Percentiles rank a stretch among this genome's conserved stretches.
These are phyloP conservation scores for Verasper variegatus DNA, from an alignment of 2,113 vertebrate species.

Conservation along the genomic window DNA sequence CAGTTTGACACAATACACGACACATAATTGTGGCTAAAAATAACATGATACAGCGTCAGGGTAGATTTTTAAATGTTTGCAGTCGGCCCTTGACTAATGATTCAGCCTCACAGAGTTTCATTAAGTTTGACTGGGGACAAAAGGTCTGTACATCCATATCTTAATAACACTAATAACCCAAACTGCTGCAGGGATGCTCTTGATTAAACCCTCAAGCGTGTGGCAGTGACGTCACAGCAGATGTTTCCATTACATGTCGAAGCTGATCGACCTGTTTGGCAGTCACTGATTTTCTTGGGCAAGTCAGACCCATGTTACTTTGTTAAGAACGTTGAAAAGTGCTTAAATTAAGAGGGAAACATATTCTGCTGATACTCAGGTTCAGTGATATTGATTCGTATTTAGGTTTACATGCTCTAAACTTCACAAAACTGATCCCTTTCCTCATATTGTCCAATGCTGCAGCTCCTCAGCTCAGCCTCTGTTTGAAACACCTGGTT, in stretches of 20 bases:
- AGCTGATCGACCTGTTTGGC: not conserved
- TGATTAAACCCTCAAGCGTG: not conserved
- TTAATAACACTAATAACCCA: not conserved
- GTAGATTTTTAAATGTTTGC: not conserved
- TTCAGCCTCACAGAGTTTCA: no score
- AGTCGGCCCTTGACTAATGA: no score
- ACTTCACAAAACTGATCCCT: no score
- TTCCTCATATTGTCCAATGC: no score
- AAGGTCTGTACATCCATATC: not conserved
- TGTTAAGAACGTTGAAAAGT: not conserved
- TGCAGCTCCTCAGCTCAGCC: no score
- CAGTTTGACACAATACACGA: conserved; percentile 27
- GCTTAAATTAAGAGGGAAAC: no score
- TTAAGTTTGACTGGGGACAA: no score
- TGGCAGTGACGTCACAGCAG: not conserved
- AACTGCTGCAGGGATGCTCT: not conserved
- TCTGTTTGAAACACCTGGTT: no score
- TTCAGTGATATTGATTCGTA: no score
- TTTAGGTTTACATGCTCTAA: no score
- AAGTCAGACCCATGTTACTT: not conserved
- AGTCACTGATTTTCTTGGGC: not conserved
- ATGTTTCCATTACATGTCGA: not conserved
- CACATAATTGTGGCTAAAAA: conserved; percentile 57
- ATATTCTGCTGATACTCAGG: no score
- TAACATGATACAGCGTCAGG: conserved; percentile 22